These are phyloP conservation scores for Orthosia gracilis DNA, from an alignment of 2,888 invertebrate genomes.

Conservation along the genomic window DNA sequence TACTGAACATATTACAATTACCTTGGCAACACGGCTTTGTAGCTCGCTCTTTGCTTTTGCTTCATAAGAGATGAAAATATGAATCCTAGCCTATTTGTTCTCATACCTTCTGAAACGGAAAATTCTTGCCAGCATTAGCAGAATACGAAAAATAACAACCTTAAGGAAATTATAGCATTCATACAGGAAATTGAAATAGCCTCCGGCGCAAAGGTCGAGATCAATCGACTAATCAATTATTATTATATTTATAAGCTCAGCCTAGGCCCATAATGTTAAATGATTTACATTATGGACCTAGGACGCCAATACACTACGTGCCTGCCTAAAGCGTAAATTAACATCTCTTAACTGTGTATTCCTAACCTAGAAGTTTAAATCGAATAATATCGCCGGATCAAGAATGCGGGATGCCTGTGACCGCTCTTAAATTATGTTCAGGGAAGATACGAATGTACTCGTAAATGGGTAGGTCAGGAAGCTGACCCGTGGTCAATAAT, in stretches of 20 bases:
- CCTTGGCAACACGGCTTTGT: slow-evolving; percentile 5
- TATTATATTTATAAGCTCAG: slow-evolving; percentile 25
- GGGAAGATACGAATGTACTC: slow-evolving; percentile 8
- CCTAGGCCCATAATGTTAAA: background rate
- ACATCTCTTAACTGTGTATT: slow-evolving; percentile 17
- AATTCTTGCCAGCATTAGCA: background rate
- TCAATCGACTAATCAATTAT: slow-evolving; percentile 31
- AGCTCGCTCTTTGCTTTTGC: slow-evolving; percentile 11
- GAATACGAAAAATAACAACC: slow-evolving; percentile 10
- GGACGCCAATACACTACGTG: background rate
- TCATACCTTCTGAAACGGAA: slow-evolving; percentile 24
- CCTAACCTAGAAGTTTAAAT: slow-evolving; percentile 26
- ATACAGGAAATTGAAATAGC: slow-evolving; percentile 52
- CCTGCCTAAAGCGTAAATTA: slow-evolving; percentile 13
- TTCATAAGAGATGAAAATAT: slow-evolving; percentile 23
- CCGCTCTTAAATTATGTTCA: slow-evolving; percentile 56
- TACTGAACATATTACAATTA: slow-evolving; percentile 25
- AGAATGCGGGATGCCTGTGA: slow-evolving; percentile 14
- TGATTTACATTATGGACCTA: slow-evolving; percentile 16
- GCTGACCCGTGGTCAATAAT: slow-evolving; percentile 51
- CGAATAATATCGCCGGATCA: slow-evolving; percentile 36
- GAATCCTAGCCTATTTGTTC: slow-evolving; percentile 17
- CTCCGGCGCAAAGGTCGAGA: slow-evolving; percentile 16
- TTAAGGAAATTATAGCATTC: slow-evolving; percentile 38
- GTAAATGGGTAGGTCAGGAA: slow-evolving; percentile 1